These are phyloP conservation scores for Sturnira hondurensis DNA, from an alignment of 2,113 vertebrate genomes.

Conservation along the genomic window DNA sequence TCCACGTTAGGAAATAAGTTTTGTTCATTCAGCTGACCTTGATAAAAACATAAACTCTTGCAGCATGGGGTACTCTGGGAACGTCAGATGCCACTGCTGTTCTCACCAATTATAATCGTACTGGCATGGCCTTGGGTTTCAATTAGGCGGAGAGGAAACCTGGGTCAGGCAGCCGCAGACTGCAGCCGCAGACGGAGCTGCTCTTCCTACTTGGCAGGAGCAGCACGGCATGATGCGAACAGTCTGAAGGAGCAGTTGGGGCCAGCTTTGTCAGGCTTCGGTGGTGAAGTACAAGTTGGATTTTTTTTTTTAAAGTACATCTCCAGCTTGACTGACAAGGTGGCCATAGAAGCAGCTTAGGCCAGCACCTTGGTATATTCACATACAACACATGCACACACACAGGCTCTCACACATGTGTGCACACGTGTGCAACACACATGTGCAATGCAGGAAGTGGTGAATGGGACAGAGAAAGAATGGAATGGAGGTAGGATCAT, in stretches of 20 bases:
- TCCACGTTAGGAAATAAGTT: background rate
- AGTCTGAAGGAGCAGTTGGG: background rate
- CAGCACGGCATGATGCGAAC: background rate
- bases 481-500: background rate
- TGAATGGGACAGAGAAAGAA: background rate
- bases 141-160: background rate
- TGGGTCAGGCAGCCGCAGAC: background rate
- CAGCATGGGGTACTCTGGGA: background rate
- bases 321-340: background rate
- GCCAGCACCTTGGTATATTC: background rate
- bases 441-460: background rate
- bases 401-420: fast-evolving
- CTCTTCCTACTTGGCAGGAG: background rate
- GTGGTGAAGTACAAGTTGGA: too few species aligned
- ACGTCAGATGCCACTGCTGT: background rate
- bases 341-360: background rate
- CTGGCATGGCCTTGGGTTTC: background rate
- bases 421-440: fast-evolving
- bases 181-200: background rate
- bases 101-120: background rate
- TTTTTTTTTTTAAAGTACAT: background rate
- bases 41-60: background rate
- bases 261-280: too few species aligned
- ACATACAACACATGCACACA: background rate
- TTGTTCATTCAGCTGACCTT: conserved; percentile 28